Conservation (phyloP, 1,140 invertebrate species). For the Drosophila micromelanica region DNA sequence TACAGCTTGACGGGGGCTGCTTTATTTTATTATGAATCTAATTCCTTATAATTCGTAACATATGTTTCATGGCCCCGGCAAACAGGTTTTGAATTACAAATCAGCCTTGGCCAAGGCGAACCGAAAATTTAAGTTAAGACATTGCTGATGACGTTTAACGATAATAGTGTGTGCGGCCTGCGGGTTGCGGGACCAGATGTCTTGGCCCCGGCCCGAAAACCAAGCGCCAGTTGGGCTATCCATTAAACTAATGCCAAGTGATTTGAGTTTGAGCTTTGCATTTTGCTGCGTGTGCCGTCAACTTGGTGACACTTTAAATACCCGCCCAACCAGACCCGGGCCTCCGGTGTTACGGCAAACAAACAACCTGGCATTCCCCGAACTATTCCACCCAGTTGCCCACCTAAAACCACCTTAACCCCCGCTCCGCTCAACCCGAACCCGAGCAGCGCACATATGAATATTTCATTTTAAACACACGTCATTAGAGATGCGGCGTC, state of each 20-base stretch:
- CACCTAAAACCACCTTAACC: not conserved
- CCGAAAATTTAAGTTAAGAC: conserved; percentile 70
- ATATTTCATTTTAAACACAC: conserved; percentile 82
- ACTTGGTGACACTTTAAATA: conserved; percentile 82
- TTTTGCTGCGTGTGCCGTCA: conserved; percentile 47
- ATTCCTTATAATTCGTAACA: conserved; percentile 83
- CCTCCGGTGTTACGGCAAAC: not conserved
- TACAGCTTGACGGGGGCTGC: conserved; percentile 71
- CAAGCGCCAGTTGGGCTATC: conserved; percentile 63
- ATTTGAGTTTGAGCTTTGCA: conserved; percentile 74
- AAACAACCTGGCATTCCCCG: conserved; percentile 17
- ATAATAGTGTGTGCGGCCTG: conserved; percentile 45
- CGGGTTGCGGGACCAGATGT: conserved; percentile 11
- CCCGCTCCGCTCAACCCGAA: not conserved
- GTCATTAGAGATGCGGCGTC: conserved; percentile 73
- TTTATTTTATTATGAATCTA: conserved; percentile 83
- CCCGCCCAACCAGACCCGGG: conserved; percentile 6
- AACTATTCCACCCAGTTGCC: too few species aligned
- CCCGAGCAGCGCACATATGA: conserved; percentile 60
- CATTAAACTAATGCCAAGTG: conserved; percentile 77
- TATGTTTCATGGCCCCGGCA: conserved; percentile 58
- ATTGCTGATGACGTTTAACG: conserved; percentile 75
- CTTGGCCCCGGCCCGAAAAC: not conserved
- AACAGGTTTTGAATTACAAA: conserved; percentile 82
- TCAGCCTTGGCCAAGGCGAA: conserved; percentile 49